Evolutionary conservation across 2,797 vertebrate genomes (phyloP), one percentile per base, ranked within the genome.

Genomic region (Sebastes steindachneri): DNA sequence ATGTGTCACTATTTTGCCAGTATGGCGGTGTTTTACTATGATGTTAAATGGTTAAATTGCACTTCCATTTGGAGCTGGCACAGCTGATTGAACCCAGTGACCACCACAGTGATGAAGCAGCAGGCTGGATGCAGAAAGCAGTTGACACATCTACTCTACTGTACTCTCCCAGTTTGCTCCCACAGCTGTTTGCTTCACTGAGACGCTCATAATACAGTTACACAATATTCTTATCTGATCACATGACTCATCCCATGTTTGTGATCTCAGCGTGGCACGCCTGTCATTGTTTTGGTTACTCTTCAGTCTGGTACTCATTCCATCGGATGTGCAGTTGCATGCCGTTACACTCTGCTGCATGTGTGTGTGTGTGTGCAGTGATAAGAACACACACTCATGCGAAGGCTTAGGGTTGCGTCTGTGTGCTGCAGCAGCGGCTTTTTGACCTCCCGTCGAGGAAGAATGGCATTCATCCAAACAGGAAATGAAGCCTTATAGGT

Each of bases 381-480:
- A 77, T 65, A 45, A 80, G 55, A 71, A 15, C 68, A 51, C 66
- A 63, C 60, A 31, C 51, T 69, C 25, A 72, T 33, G 37, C 37
- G 67, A 19, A 70, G 72, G 45, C 41, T 80, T 64, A 15, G 8
- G 63, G 55, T 64, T 80, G 73, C 9, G 65, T 83, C 69, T 84
- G 69, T 83, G 64, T 81, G 89, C 77, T 84, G 89, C 89, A 79
- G 75, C n/a, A 62, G 14, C 79, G 75, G 69, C 88, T 79, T 83
- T 73, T 67, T 92, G 77, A 88, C 67, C 90, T 87, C 88, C 83
- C 11, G 37, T 94, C 71, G 72, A 90, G 89, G 73, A 91, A 88
- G 73, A 82, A 86, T 93, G 90, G 85, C 88, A 45, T 63, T 60
- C 58, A 57, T 89, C 92, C 91, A 92, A 88, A 92, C 92, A 91